These are phyloP conservation scores for Pseudomyrmex pallidus DNA, from an alignment of 1,140 invertebrate species.

Conservation along the genomic window DNA sequence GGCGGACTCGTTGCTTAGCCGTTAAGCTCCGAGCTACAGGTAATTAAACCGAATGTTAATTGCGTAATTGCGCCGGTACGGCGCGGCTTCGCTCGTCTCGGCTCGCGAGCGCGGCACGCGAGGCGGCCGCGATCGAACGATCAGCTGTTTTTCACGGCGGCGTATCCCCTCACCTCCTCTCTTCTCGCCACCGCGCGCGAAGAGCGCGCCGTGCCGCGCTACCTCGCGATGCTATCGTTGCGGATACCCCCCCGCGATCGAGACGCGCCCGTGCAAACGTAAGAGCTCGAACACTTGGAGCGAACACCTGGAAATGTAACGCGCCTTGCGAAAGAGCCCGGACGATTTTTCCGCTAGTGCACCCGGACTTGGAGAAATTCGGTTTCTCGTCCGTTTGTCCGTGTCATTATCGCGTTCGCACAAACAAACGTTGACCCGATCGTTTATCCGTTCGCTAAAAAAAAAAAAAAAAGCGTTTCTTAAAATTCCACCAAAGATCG, in stretches of 20 bases:
- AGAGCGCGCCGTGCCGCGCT: conserved; percentile 61
- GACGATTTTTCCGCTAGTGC: conserved; percentile 4
- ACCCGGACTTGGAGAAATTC: background rate
- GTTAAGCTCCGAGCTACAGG: conserved; percentile 59
- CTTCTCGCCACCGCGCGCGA: conserved; percentile 16
- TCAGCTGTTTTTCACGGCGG: conserved; percentile 56
- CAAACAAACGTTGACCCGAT: background rate
- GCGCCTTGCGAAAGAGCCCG: conserved; percentile 1
- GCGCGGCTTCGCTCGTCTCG: conserved; percentile 23
- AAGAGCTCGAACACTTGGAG: background rate
- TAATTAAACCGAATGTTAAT: conserved; percentile 74
- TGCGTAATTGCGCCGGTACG: conserved; percentile 60
- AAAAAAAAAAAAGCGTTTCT: background rate
- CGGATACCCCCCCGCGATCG: conserved; percentile 1
- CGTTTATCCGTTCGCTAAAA: background rate
- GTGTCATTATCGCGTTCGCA: background rate
- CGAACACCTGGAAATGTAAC: conserved; percentile 36
- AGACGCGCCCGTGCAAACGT: conserved; percentile 37
- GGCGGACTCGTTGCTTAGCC: conserved; percentile 61
- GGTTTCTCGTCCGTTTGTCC: background rate
- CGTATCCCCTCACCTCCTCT: conserved; percentile 15
- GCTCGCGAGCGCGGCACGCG: conserved; percentile 58
- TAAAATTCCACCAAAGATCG: background rate
- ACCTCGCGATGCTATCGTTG: conserved; percentile 35
- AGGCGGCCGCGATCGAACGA: conserved; percentile 64